Conservation (phyloP, 1,140 invertebrate genomes). For the Patella vulgata region DNA sequence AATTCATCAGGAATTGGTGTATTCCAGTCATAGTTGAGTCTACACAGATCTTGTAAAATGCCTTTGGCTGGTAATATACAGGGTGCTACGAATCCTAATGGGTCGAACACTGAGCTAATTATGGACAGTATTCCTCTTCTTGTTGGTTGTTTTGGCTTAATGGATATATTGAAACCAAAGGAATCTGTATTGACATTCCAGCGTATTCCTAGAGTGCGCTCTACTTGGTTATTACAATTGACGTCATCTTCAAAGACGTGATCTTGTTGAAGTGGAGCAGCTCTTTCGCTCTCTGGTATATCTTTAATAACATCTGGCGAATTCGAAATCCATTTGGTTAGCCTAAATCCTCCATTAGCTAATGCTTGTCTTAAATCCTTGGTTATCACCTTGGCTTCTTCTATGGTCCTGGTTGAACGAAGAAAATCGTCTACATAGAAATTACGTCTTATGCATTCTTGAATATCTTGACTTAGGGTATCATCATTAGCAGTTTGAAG, state of each 20-base stretch:
- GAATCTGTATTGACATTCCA: too few relatives aligned
- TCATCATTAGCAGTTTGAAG: neutral
- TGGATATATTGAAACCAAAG: conserved; percentile 21
- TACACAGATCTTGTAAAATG: conserved; percentile 22
- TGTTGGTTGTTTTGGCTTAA: conserved; percentile 8
- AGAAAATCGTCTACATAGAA: conserved; percentile 33
- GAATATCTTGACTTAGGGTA: conserved; percentile 8
- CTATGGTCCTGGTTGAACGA: conserved; percentile 2
- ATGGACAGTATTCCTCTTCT: conserved; percentile 23
- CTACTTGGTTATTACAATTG: too few relatives aligned
- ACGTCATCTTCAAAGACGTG: too few relatives aligned
- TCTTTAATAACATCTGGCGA: too few relatives aligned
- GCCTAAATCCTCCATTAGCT: too few relatives aligned
- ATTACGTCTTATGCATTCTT: conserved; percentile 10
- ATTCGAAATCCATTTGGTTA: too few relatives aligned
- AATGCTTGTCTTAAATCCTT: too few relatives aligned
- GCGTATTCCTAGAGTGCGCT: too few relatives aligned
- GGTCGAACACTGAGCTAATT: conserved; percentile 27
- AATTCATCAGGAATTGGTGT: conserved; percentile 7
- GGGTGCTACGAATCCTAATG: conserved; percentile 26
- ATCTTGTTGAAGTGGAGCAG: too few relatives aligned
- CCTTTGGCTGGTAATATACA: conserved; percentile 18
- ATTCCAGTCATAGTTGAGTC: conserved; percentile 23
- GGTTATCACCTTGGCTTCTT: conserved; percentile 7
- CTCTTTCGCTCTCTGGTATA: too few relatives aligned